Conservation (phyloP, 2,113 vertebrate species). For the Cyanocitta stelleri region DNA sequence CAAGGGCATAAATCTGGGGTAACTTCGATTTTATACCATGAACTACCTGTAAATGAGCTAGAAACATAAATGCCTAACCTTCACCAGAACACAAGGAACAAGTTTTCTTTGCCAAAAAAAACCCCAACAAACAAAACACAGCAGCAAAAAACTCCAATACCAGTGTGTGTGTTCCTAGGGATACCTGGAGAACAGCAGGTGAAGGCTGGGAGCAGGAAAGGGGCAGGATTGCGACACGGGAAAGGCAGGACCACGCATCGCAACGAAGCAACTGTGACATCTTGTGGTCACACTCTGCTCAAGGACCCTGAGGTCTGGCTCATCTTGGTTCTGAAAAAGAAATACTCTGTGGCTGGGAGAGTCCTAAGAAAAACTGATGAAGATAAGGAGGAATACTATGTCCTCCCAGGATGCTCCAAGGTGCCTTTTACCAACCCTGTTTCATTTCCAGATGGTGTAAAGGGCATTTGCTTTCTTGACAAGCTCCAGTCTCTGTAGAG, state of each 20-base stretch:
- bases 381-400: not conserved
- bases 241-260: fast-evolving
- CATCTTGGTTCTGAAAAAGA: not conserved
- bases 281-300: slow-evolving; percentile 21
- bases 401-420: fast-evolving
- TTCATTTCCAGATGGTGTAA: not conserved
- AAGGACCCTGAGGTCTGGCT: not conserved
- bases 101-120: not conserved
- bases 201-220: not conserved
- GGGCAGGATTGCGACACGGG: not conserved
- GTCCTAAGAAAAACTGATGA: not conserved
- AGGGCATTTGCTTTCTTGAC: not conserved
- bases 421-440: not conserved
- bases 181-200: fast-evolving
- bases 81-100: not conserved
- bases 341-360: not conserved
- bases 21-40: not conserved
- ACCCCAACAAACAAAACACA: not conserved
- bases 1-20: not conserved
- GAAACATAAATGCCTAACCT: not conserved
- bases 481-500: not conserved
- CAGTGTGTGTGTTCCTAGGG: not conserved
- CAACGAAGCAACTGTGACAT: slow-evolving; percentile 14
- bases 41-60: not conserved
- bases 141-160: fast-evolving